Conservation (phyloP, 2,113 vertebrate species). For the Hemichromis elongatus region DNA sequence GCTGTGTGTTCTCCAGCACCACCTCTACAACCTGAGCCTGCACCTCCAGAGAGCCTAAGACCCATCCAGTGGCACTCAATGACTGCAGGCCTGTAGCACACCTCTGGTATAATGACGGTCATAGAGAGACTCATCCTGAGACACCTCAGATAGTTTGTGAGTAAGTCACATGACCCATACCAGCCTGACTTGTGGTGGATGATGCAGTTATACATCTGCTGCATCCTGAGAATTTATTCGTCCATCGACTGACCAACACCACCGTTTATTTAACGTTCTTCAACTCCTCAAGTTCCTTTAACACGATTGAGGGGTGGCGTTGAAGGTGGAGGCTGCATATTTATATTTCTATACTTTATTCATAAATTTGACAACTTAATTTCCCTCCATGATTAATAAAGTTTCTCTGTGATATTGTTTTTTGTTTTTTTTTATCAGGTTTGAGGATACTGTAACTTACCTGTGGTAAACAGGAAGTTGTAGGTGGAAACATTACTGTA, state of each 20-base stretch:
- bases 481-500: background rate
- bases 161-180: background rate
- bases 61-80: background rate
- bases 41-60: background rate
- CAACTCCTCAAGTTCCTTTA: accelerated
- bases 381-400: accelerated
- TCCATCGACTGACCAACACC: background rate
- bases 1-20: background rate
- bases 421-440: background rate
- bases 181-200: background rate
- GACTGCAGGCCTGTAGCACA: background rate
- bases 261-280: accelerated
- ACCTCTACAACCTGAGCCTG: background rate
- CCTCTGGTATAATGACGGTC: background rate
- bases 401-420: background rate
- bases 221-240: background rate
- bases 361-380: background rate
- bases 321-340: background rate
- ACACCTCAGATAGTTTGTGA: no score
- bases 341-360: background rate
- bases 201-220: background rate
- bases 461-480: background rate
- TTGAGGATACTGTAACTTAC: background rate
- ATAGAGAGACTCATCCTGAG: no score
- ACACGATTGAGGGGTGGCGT: background rate